Evolutionary conservation across 2,888 invertebrate species (phyloP), one percentile per base, ranked within the genome.

Genomic region (Chaitophorus viminalis): DNA sequence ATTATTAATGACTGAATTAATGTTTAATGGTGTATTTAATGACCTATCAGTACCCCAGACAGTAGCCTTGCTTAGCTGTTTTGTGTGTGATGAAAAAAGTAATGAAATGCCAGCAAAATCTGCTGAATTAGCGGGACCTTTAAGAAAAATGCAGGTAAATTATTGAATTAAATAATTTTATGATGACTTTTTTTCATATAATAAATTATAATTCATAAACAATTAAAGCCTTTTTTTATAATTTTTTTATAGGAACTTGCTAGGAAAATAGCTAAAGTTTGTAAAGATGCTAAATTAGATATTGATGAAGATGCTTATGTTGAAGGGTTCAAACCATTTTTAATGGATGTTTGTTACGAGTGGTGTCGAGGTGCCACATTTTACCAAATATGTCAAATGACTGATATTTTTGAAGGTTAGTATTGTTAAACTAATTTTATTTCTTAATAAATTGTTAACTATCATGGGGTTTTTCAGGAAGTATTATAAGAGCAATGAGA

Each of bases 11-110:
- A 99, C 99, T 0, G 99, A 99, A 93, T 94, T 99, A 95, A 95
- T 99, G 88, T 99, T 99, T 92, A 98, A 98, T 92, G 99, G 99
- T 70, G 94, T 98, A 36, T 99, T 99, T 92, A 98, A 96, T 91
- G 93, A 95, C 52, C 92, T 99, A 89, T 94, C 94, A 3, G 93
- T 96, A 0, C 95, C 94, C 70, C 98, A 99, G 92, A 94, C 95
- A 89, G 96, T 96, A 70, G 94, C 98, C 0, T 92, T 99, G 5
- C 93, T 99, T 25, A 97, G 97, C 91, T 97, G 97, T 91, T 96
- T 98, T 91, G 97, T 98, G 1, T 98, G 97, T 91, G 97, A 97
- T 91, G 99, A 99, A 91, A 98, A 98, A 91, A 94, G 95, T 86
- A 93, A 94, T 54, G 96, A 97, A 91, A 93, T 94, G 90, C 95